Conservation (phyloP, 1,140 invertebrate genomes). For the Stratiolaelaps scimitus region DNA sequence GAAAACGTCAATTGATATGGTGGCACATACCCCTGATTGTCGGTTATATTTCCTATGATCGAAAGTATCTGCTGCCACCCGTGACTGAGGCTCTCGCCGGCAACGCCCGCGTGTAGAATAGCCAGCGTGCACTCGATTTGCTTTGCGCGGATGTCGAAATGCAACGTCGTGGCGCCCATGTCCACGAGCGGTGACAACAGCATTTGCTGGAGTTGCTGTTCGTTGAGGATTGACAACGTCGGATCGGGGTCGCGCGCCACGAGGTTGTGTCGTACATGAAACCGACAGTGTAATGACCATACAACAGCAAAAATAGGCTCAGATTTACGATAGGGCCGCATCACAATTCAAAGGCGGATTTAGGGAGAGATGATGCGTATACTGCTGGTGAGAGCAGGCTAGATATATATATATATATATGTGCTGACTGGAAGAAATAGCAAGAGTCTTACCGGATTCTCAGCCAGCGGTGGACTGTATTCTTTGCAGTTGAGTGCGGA, state of each 20-base stretch:
- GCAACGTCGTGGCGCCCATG: constrained; percentile 62
- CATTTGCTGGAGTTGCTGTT: constrained; percentile 64
- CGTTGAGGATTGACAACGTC: no score
- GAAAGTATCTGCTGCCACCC: constrained; percentile 88
- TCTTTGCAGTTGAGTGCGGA: constrained; percentile 70
- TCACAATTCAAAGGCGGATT: no score
- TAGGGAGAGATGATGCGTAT: no score
- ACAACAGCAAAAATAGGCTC: no score
- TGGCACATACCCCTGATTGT: constrained; percentile 66
- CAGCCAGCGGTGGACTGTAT: constrained; percentile 63
- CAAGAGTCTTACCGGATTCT: constrained; percentile 56
- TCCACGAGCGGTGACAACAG: constrained; percentile 76
- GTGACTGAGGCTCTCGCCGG: constrained; percentile 74
- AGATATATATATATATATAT: no score
- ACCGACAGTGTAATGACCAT: no score
- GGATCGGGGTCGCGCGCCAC: no score
- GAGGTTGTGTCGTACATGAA: no score
- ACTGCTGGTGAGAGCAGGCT: no score
- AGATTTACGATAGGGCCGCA: no score
- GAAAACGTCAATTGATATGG: no score
- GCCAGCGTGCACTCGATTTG: constrained; percentile 88
- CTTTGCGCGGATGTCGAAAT: constrained; percentile 81
- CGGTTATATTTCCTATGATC: constrained; percentile 83
- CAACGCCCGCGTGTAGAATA: constrained; percentile 63
- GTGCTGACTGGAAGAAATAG: no score